phyloP scores from a whole-genome alignment of 2,113 vertebrate genomes.

The Oryzias woworae region DNA sequence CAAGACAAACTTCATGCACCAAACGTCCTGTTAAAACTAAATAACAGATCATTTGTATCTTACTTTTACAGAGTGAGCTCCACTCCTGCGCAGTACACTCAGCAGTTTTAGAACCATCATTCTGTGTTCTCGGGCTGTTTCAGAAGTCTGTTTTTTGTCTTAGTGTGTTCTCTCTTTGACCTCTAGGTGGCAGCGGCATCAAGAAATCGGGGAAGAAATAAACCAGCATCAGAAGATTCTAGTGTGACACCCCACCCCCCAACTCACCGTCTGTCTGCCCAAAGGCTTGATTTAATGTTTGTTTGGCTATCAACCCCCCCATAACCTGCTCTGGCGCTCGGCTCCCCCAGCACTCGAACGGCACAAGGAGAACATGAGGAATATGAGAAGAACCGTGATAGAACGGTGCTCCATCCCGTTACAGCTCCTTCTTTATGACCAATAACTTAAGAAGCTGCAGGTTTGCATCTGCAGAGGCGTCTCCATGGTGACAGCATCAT shows the following conservation, averaged over 20 bases:
- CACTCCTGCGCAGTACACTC: neutral
- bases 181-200: constrained; percentile 85
- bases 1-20: too few relatives aligned
- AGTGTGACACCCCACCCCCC: neutral
- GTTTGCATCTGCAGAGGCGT: too few relatives aligned
- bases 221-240: constrained; percentile 24
- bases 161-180: neutral
- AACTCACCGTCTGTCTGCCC: neutral
- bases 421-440: too few relatives aligned
- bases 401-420: too few relatives aligned
- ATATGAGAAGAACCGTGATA: too few relatives aligned
- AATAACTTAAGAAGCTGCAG: too few relatives aligned
- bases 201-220: constrained; percentile 98
- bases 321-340: neutral
- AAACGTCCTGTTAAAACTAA: too few relatives aligned
- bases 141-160: neutral
- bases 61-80: too few relatives aligned
- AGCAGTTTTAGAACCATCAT: neutral
- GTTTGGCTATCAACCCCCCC: neutral
- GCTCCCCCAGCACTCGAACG: constrained; percentile 1
- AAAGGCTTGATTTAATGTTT: constrained; percentile 16
- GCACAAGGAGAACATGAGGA: neutral
- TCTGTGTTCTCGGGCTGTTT: neutral
- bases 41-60: too few relatives aligned
- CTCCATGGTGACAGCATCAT: neutral